Conservation (phyloP, 2,797 vertebrate genomes). For the Acestrorhynchus altus region DNA sequence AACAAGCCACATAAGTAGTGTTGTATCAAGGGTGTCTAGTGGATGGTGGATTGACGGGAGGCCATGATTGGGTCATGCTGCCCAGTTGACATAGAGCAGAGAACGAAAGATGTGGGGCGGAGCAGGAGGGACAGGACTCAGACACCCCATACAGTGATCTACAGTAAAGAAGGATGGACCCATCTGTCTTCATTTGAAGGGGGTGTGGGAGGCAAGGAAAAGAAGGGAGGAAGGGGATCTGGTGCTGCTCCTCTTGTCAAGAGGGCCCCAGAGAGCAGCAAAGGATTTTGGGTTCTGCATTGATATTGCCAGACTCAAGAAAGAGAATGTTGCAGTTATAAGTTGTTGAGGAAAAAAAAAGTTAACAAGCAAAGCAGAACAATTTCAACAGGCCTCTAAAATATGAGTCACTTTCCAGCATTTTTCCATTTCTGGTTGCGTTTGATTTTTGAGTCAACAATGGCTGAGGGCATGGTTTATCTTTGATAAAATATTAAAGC, state of each 20-base stretch:
- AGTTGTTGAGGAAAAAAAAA: conserved; percentile 11
- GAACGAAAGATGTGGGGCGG: conserved; percentile 7
- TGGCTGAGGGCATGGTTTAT: conserved; percentile 13
- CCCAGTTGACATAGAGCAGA: conserved; percentile 33
- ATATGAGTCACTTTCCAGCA: conserved; percentile 43
- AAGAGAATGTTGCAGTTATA: conserved; percentile 38
- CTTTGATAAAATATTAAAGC: conserved; percentile 34
- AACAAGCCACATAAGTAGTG: conserved; percentile 42
- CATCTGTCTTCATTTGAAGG: conserved; percentile 82
- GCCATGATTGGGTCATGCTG: conserved; percentile 36
- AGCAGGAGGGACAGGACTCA: conserved; percentile 37
- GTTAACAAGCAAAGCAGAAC: conserved; percentile 25
- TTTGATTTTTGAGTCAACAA: conserved; percentile 31
- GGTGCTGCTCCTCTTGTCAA: conserved; percentile 80
- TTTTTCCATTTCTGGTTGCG: conserved; percentile 43
- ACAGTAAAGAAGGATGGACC: conserved; percentile 78
- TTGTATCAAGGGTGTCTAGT: conserved; percentile 59
- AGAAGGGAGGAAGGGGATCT: conserved; percentile 71
- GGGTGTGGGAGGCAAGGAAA: conserved; percentile 75
- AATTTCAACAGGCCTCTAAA: conserved; percentile 39
- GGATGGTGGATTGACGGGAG: conserved; percentile 48
- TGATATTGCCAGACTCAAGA: conserved; percentile 36
- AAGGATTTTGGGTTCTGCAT: conserved; percentile 75
- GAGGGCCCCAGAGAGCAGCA: conserved; percentile 81
- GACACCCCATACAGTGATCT: conserved; percentile 73